Percentiles rank a stretch among this genome's conserved stretches.
Evolutionary conservation across 2,113 vertebrate genomes (phyloP).

Genomic region (Rhadina sibilatrix): DNA sequence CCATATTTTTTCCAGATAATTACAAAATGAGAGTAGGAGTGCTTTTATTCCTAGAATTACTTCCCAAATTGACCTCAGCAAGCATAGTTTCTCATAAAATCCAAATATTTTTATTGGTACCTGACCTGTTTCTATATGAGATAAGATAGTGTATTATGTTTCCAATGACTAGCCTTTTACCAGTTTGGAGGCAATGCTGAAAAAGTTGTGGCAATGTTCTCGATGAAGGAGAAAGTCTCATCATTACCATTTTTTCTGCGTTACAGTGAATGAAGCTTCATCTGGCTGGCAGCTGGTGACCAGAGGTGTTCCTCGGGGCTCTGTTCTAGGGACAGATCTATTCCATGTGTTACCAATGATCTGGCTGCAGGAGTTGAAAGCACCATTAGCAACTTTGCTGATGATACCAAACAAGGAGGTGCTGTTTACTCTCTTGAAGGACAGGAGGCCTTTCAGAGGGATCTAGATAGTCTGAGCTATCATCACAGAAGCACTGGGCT

Average conservation of each 20-base stretch:
- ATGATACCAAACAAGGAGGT: background rate
- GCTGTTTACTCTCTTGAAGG: background rate
- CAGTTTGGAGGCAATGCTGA: background rate
- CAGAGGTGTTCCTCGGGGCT: background rate
- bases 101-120: background rate
- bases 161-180: background rate
- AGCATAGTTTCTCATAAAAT: background rate
- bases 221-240: background rate
- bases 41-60: background rate
- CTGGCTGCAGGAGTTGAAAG: background rate
- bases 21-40: background rate
- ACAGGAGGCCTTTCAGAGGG: background rate
- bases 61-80: background rate
- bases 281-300: background rate
- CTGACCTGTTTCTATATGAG: background rate
- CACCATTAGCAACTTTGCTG: background rate
- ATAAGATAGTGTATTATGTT: background rate
- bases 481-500: background rate
- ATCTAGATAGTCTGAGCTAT: background rate
- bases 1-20: background rate
- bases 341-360: fast-evolving
- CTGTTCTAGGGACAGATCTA: background rate
- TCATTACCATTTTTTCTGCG: background rate
- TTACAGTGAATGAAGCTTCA: background rate
- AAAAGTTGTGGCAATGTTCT: background rate